Percentiles rank a stretch among this genome's conserved stretches.
Conservation (phyloP, 2,888 invertebrate species). For the Isoperla grammatica region DNA sequence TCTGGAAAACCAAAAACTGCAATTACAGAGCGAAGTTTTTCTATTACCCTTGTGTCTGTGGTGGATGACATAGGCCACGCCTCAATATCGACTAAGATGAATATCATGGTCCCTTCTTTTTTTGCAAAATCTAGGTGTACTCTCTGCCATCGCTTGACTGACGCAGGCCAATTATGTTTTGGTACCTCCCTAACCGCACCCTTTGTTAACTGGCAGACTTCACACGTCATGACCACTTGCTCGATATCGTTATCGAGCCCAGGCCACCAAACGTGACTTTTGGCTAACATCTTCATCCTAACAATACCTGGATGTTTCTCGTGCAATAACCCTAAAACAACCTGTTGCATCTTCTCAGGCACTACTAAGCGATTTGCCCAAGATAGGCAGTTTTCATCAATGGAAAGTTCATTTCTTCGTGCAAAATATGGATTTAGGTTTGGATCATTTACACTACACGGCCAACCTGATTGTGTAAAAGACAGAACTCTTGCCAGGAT, state of each 20-base stretch:
- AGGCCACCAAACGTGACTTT: conserved; percentile 9
- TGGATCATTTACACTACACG: neutral
- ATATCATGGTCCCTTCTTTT: neutral
- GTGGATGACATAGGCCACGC: conserved; percentile 9
- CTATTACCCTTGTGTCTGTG: neutral
- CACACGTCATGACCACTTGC: neutral
- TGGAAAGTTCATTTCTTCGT: neutral
- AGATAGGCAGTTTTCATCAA: neutral
- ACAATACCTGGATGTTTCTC: conserved; percentile 10
- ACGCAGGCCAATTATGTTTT: neutral
- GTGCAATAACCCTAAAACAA: neutral
- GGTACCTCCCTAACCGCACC: conserved; percentile 20
- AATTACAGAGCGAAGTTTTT: neutral
- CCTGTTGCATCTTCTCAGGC: neutral
- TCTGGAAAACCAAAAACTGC: conserved; percentile 16
- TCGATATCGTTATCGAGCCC: neutral
- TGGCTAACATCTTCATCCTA: conserved; percentile 2
- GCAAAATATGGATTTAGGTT: neutral
- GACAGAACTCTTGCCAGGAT: neutral
- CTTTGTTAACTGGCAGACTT: neutral
- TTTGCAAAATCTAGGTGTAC: conserved; percentile 20
- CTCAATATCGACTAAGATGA: conserved; percentile 16
- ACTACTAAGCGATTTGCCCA: neutral
- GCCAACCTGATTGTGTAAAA: neutral
- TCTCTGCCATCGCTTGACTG: neutral